These are phyloP conservation scores for Philypnodon macrostomus DNA, from an alignment of 2,797 vertebrate species.

Conservation along the genomic window DNA sequence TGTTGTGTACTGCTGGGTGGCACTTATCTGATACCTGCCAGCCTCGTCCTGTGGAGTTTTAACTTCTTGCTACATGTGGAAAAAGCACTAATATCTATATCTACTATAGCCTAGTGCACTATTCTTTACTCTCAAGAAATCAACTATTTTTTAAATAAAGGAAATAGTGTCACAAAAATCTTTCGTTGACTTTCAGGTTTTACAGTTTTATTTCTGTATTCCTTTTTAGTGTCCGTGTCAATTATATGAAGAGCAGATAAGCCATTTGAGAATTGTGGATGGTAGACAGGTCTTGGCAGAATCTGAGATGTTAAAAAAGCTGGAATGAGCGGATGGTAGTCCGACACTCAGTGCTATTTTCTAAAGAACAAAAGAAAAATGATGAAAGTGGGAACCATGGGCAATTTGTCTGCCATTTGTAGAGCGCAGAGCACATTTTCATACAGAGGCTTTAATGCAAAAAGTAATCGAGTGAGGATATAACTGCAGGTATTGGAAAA, in stretches of 20 bases:
- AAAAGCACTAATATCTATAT: conserved; percentile 72
- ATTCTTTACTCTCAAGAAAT: conserved; percentile 67
- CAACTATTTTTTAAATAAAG: conserved; percentile 83
- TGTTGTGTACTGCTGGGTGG: conserved; percentile 69
- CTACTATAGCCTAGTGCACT: conserved; percentile 66
- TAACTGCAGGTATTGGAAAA: too few species aligned
- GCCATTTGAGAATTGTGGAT: conserved; percentile 30
- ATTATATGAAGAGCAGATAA: too few species aligned
- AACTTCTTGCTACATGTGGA: conserved; percentile 71
- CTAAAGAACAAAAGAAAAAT: conserved; percentile 43
- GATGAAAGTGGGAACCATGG: conserved; percentile 53
- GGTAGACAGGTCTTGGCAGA: conserved; percentile 20
- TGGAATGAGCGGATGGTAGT: conserved; percentile 35
- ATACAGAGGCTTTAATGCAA: too few species aligned
- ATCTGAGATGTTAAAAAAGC: conserved; percentile 42
- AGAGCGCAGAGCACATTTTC: conserved; percentile 61
- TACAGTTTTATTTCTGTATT: conserved; percentile 46
- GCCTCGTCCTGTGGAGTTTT: conserved; percentile 73
- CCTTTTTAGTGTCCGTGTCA: conserved; percentile 41
- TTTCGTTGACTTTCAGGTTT: conserved; percentile 67
- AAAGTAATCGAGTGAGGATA: too few species aligned
- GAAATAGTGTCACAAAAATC: conserved; percentile 73
- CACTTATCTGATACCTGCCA: conserved; percentile 65
- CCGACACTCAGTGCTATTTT: conserved; percentile 19
- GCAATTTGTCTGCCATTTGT: conserved; percentile 51